phyloP scores from a whole-genome alignment of 2,888 invertebrate species.

The Panorpa germanica region DNA sequence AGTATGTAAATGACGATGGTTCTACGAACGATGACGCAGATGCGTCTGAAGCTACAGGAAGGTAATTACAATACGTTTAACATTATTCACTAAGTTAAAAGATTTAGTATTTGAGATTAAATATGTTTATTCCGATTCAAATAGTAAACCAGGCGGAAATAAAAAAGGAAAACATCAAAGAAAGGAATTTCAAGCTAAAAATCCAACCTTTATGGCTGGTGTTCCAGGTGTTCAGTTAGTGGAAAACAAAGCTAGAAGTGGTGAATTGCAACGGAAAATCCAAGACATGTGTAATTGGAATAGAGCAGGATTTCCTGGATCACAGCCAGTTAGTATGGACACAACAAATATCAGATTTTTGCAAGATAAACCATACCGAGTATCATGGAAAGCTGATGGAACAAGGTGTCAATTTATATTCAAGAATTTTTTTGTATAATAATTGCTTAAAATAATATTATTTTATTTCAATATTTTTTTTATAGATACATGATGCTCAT shows the following conservation, averaged over 20 bases:
- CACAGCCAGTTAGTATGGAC: conserved; percentile 96
- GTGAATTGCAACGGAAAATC: conserved; percentile 49
- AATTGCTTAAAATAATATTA: conserved; percentile 2
- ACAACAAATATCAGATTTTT: conserved; percentile 55
- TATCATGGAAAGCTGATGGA: conserved; percentile 99
- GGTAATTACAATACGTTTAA: no score
- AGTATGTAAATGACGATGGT: conserved; percentile 5
- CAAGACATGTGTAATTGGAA: conserved; percentile 70
- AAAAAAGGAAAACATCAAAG: no score
- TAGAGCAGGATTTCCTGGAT: conserved; percentile 76
- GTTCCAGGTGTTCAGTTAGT: conserved; percentile 61
- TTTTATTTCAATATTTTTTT: conserved; percentile 6
- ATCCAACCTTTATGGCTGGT: conserved; percentile 70
- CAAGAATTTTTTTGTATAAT: conserved; percentile 3
- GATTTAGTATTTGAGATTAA: no score
- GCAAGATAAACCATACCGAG: conserved; percentile 68
- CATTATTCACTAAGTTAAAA: no score
- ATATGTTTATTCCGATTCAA: no score
- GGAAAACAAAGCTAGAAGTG: conserved; percentile 31
- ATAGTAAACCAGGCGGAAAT: conserved; percentile 3
- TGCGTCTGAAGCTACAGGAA: conserved; percentile 7
- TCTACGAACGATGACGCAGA: conserved; percentile 1
- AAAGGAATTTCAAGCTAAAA: conserved; percentile 35
- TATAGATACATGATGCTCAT: conserved; percentile 91
- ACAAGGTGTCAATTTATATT: conserved; percentile 39